These are phyloP conservation scores for Caenorhabditis becei DNA, from an alignment of 2,888 invertebrate species.

Conservation along the genomic window DNA sequence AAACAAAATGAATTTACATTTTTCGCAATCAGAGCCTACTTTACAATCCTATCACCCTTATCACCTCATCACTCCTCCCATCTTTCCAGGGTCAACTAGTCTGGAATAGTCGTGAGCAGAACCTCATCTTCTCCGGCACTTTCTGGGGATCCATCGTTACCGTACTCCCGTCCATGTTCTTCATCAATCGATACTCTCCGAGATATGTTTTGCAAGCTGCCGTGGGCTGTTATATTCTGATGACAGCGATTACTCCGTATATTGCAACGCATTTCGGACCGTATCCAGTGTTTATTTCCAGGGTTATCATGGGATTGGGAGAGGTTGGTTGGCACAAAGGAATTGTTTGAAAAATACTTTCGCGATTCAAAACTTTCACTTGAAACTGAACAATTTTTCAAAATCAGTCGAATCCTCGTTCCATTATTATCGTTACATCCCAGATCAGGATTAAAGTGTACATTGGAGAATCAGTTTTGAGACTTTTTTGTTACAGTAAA, in stretches of 20 bases:
- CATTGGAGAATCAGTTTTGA: too few species aligned
- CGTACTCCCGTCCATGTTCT: conserved; percentile 73
- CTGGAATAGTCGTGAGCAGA: conserved; percentile 72
- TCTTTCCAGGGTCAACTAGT: conserved; percentile 70
- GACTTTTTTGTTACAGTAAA: too few species aligned
- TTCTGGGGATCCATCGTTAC: conserved; percentile 75
- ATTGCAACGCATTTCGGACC: conserved; percentile 67
- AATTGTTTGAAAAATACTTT: too few species aligned
- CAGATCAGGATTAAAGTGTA: too few species aligned
- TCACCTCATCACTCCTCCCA: too few species aligned
- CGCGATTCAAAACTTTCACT: too few species aligned
- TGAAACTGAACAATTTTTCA: background rate
- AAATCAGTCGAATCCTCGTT: too few species aligned
- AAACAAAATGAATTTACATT: too few species aligned
- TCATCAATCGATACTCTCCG: conserved; percentile 66
- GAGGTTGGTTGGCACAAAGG: too few species aligned
- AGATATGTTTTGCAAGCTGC: conserved; percentile 61
- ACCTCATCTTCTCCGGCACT: conserved; percentile 74
- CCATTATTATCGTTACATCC: too few species aligned
- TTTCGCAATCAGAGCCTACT: too few species aligned
- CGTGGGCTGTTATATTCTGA: conserved; percentile 59
- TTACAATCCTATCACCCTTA: too few species aligned
- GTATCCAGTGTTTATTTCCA: conserved; percentile 67
- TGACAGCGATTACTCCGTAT: conserved; percentile 70
- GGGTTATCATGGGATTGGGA: conserved; percentile 76